Evolutionary conservation across 2,888 invertebrate genomes (phyloP).

Genomic region (Lymantria monacha): DNA sequence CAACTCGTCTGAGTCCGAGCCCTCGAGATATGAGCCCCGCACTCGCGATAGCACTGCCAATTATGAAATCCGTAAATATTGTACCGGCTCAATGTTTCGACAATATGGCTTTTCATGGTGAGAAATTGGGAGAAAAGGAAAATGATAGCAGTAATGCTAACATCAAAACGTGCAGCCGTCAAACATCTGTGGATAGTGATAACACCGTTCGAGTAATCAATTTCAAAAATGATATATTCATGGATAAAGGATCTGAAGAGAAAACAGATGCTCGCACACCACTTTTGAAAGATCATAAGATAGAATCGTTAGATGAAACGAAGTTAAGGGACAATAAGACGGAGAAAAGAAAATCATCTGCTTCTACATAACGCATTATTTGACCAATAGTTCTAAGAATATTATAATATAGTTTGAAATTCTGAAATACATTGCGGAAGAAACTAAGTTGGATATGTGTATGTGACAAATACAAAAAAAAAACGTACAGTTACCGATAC

Average conservation of each 20-base stretch:
- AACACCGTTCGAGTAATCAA: conserved; percentile 64
- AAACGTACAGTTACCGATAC: neutral
- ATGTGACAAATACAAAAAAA: neutral
- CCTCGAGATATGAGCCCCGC: conserved; percentile 85
- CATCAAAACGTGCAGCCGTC: conserved; percentile 57
- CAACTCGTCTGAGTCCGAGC: conserved; percentile 85
- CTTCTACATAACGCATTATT: conserved; percentile 64
- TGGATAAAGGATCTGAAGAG: conserved; percentile 58
- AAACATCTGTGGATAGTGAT: conserved; percentile 63
- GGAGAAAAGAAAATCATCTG: conserved; percentile 75
- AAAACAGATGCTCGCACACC: conserved; percentile 73
- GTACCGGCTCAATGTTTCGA: conserved; percentile 77
- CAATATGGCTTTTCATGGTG: conserved; percentile 73
- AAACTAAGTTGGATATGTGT: neutral
- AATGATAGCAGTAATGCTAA: conserved; percentile 39
- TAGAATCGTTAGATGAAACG: conserved; percentile 74
- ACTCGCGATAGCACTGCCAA: conserved; percentile 82
- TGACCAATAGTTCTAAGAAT: conserved; percentile 62
- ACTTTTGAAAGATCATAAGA: conserved; percentile 70
- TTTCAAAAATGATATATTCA: conserved; percentile 65
- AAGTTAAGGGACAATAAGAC: conserved; percentile 69
- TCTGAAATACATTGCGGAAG: neutral
- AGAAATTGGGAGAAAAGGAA: conserved; percentile 53
- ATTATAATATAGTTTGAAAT: conserved; percentile 4
- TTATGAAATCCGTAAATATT: conserved; percentile 81